Base-by-base conservation (phyloP, 2,797 vertebrate species). In the Melanotaenia nigrans region DNA sequence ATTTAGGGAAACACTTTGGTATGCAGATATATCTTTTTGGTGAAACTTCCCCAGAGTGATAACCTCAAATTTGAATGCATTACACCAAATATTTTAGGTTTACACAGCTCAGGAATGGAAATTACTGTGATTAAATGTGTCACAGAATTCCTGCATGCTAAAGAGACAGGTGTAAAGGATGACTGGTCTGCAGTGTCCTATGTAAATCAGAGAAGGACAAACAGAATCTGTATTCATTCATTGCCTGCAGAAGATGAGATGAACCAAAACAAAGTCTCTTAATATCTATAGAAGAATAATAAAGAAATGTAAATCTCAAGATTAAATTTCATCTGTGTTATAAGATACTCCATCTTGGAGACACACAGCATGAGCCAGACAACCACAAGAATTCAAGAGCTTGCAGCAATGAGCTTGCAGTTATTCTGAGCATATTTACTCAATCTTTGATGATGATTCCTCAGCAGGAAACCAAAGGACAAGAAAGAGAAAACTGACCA, bases 261-360 rank as follows among this genome's bases (percentile, higher is more conserved):
- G 67, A 84, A 68, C 28, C 77, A 79, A 87, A 90, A 78, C 36
- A 88, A 85, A 62, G 16, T 65, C 25, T 78, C 58, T 81, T n/a
- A 10, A 74, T 64, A 67, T 79, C 55, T 71, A 55, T 20, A 8
- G 53, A 56, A 33, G 16, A 63, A 72, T 70, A 68, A 25, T 1
- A 64, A 22, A 61, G 63, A 79, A 73, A 35, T 63, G 53, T 75
- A 71, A 68, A 78, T 36, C 55, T n/a, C 20, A 56, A 81, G 84
- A 89, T 89, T 74, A 92, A 85, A 92, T 89, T 89, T 89, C 82
- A 89, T 89, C 80, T 67, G 66, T 64, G 83, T 81, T 85, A 88
- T 77, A 89, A 89, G 76, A 85, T 90, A 65, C 84, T 83, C 56
- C 65, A 71, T 82, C 62, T 74, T 24, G 22, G 81, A 89, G 87